Base-by-base conservation (phyloP, 2,113 vertebrate species). In the Ageneiosus marmoratus region DNA sequence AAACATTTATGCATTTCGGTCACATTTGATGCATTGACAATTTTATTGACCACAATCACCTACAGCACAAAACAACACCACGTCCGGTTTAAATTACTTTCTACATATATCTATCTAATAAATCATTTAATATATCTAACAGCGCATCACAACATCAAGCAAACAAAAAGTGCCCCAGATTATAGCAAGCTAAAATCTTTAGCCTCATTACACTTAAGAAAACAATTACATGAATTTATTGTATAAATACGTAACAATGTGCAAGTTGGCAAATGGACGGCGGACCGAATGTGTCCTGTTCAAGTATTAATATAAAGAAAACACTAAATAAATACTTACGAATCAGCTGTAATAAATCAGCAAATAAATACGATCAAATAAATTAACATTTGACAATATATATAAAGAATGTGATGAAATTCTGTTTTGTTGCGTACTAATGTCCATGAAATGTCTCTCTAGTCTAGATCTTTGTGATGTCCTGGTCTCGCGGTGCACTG, bases 41-140 rank as follows among this genome's bases (percentile, higher is more conserved):
- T 89, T 95, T 95, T 95, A 95, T 95, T 94, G 93, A 94, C 91
- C 92, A 95, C 90, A 90, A 89, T 92, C 93, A 94, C 92, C 91
- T 80, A 70, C n/a, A 92, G 91, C 93, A 95, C 94, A 93, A 86
- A 90, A 27, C 29, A 88, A 95, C 94, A 95, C 93, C 93, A 92
- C 56, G 93, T 92, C 91, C 93, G 91, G 37, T 94, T 94, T 94
- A 94, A 91, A 94, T 92, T 15, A 24, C 4, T 93, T 56, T 70
- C 73, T 72, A 94, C 94, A 95, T 41, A 3, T n/a, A n/a, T n/a
- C n/a, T n/a, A 90, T 89, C 92, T 86, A 53, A 89, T 92, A 94
- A 93, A 80, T n/a, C 87, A 91, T 87, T 90, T 94, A 75, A 94
- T 89, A 91, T 83, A 87, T 89, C n/a, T n/a, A n/a, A 89, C 46